Base-by-base conservation (phyloP, 2,113 vertebrate genomes). In the Amphiprion ocellaris region DNA sequence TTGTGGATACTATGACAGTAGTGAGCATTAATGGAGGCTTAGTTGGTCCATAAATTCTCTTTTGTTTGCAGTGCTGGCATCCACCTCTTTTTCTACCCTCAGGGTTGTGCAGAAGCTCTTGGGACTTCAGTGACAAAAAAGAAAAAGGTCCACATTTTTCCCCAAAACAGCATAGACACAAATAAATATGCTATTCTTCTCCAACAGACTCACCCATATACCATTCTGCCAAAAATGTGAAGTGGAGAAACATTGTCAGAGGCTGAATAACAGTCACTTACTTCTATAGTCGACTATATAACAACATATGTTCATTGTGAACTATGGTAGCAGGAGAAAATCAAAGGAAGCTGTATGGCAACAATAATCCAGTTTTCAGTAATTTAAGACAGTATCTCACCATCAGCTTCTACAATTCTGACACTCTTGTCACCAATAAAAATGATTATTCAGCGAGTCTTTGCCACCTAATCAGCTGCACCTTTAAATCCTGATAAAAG, bases 401-500 rank as follows among this genome's bases (percentile, higher is more conserved):
- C 39, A 39, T 26, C 64, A 9, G 16, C 56, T 28, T 19, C 19
- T 9, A 14, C 1, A n/a, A 5, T 47, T 46, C 17, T 62, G 24
- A 33, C 49, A 46, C 17, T 17, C 21, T 50, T 14, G 11, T 63
- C 17, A 1, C 19, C 10, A 37, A 19, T 5, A 4, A 24, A 23
- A 39, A 15, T 1, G 17, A 17, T 41, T 61, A 28, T 61, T 62
- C 55, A 53, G 16, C 16, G 8, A 1, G 9, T 54, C 61, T 61
- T 23, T 60, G 44, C 41, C 41, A 53, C 39, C 47, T 14, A 39
- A 67, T 66, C 70, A 9, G 2, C 47, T 37, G 0, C 30, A 46
- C 10, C n/a, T 39, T 5, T 4, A 65, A 50, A 71, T 65, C 39
- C 41, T 3, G 54, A 47, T 74, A 17, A 69, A 74, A 54, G 50